Evolutionary conservation across 2,797 vertebrate genomes (phyloP), one percentile per base, ranked within the genome.

Genomic region (Xiphophorus birchmanni): DNA sequence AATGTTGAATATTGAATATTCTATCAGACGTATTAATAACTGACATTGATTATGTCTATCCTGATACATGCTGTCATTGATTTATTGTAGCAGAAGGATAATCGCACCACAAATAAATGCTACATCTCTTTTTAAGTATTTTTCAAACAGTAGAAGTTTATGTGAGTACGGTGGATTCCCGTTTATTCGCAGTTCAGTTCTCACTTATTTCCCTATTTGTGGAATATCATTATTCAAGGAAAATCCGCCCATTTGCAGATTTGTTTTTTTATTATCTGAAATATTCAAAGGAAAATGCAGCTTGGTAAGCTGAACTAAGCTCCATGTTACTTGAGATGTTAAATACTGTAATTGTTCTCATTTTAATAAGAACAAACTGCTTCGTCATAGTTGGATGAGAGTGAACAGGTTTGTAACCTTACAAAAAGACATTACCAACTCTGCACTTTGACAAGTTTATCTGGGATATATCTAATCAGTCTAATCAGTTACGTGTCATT

Each of bases 391-490:
- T 72, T 45, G 26, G 26, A n/a, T 44, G 42, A 69, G 21, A 29
- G 26, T 8, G 42, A 45, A 45, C 69, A 72, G 69, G 26, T 45
- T 13, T 12, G 4, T 8, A 45, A 45, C 42, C 42, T 29, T 17
- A 47, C 18, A 72, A 45, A 72, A 29, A 9, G 26, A 29, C 69
- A 45, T n/a, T 18, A n/a, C 29, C 26, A 44, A 1, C 23, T 26
- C 11, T 44, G 67, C 23, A 45, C 69, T n/a, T 44, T 72, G 69
- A 72, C 69, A 72, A 42, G 2, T 72, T n/a, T 72, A 72, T 72
- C 69, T 47, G 42, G n/a, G 69, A 72, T 72, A 44, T 6, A 72
- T 72, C 69, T 72, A 72, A 72, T 72, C 69, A 72, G 69, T 47
- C 42, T 45, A 47, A 72, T 47, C 69, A 47, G 40, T 13, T 21